Percentiles rank a stretch among this genome's conserved stretches.
Evolutionary conservation across 2,797 vertebrate species (phyloP).

Genomic region (Channa striata): DNA sequence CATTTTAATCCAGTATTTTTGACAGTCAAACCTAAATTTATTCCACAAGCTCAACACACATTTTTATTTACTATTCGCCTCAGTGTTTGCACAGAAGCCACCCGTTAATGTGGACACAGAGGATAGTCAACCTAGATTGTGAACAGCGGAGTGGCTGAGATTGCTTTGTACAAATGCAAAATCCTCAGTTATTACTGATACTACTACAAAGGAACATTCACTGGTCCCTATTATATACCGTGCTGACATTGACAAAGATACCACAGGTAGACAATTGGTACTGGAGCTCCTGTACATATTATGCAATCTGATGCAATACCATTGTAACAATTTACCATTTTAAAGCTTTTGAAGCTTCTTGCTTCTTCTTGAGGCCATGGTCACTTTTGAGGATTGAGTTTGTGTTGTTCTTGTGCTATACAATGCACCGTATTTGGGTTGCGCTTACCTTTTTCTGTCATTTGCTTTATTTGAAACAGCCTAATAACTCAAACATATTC

Average conservation of each 20-base stretch:
- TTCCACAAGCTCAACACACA: neutral
- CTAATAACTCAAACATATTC: neutral
- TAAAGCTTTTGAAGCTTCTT: conserved; percentile 19
- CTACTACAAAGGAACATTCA: conserved; percentile 1
- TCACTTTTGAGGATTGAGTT: neutral
- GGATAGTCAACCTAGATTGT: neutral
- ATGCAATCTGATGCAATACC: conserved; percentile 26
- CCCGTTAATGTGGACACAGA: neutral
- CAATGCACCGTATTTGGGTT: neutral
- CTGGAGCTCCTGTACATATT: conserved; percentile 15
- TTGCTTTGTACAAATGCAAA: neutral
- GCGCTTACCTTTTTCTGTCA: neutral
- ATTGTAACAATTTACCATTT: conserved; percentile 21
- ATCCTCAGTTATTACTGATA: conserved; percentile 5
- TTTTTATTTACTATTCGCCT: neutral
- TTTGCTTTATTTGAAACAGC: neutral
- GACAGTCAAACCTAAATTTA: neutral
- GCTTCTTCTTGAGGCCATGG: neutral
- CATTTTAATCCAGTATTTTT: neutral
- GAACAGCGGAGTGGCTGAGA: neutral
- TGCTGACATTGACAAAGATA: conserved; percentile 20
- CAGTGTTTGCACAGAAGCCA: conserved; percentile 1
- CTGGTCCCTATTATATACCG: neutral
- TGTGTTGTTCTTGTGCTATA: neutral
- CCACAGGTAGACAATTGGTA: neutral